Evolutionary conservation across 2,113 vertebrate genomes (phyloP).

Genomic region (Hepsetus odoe): DNA sequence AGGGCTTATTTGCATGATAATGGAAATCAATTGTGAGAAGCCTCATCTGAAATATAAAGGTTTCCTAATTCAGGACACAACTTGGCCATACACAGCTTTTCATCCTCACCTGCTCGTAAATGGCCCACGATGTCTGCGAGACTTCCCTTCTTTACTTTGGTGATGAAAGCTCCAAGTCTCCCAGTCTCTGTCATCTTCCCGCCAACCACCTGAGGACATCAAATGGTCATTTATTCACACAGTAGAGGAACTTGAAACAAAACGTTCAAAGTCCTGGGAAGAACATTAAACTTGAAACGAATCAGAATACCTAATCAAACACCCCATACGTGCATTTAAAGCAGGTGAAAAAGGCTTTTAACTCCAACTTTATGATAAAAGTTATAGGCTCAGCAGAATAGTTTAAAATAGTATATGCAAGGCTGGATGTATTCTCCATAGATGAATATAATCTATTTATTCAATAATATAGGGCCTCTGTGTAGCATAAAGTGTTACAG

Average conservation of each 20-base stretch:
- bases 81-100: not conserved
- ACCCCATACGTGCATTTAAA: not conserved
- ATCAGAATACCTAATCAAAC: constrained; percentile 4
- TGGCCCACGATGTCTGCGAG: constrained; percentile 96
- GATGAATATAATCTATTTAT: no score
- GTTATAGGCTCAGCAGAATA: not conserved
- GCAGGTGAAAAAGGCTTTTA: not conserved
- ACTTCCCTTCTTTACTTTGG: constrained; percentile 99
- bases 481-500: not conserved
- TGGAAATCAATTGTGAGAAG: not conserved
- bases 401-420: no score
- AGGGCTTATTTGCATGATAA: not conserved
- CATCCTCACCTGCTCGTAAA: constrained; percentile 88
- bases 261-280: not conserved
- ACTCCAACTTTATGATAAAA: not conserved
- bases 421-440: no score
- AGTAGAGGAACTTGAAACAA: not conserved
- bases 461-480: not conserved
- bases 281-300: not conserved
- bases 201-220: constrained; percentile 86
- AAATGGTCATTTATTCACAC: constrained; percentile 1
- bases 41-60: not conserved
- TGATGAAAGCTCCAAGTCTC: constrained; percentile 98
- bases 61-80: not conserved
- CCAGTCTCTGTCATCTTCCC: constrained; percentile 96